Evolutionary conservation across 2,888 invertebrate genomes (phyloP), one percentile per base, ranked within the genome.

Genomic region (Phanerotoma sp.): DNA sequence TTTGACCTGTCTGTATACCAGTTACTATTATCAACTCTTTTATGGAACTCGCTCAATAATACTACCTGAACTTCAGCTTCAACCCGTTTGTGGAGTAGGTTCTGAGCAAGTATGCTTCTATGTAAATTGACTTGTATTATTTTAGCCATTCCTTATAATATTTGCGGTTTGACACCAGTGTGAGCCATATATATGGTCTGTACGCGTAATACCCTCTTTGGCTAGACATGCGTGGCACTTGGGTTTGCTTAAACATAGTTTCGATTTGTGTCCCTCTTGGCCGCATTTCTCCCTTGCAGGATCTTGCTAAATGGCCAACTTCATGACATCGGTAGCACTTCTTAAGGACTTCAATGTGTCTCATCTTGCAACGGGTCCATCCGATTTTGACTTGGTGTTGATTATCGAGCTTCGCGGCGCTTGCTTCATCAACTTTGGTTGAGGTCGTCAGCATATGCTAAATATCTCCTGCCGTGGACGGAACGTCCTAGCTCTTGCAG

Each of bases 1-100:
- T 22, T 18, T 11, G 38, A 18, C 35, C 9, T 35, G 28, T 49
- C 54, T 1, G 42, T 9, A n/a, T 44, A 20, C 49, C 49, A 30
- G 2, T 30, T 30, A 10, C 10, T 3, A 11, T 7, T 30, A n/a
- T n/a, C n/a, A n/a, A n/a, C n/a, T n/a, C n/a, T n/a, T n/a, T n/a
- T n/a, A n/a, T n/a, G n/a, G n/a, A n/a, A n/a, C n/a, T n/a, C n/a
- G n/a, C n/a, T n/a, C n/a, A n/a, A n/a, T n/a, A n/a, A n/a, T n/a
- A n/a, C n/a, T n/a, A n/a, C n/a, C n/a, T n/a, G n/a, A n/a, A n/a
- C n/a, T n/a, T n/a, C n/a, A n/a, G n/a, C n/a, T n/a, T n/a, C n/a
- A n/a, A n/a, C n/a, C n/a, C n/a, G n/a, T n/a, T n/a, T n/a, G n/a
- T n/a, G n/a, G n/a, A n/a, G n/a, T n/a, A n/a, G n/a, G n/a, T n/a